Conservation (phyloP, 35 echinoderm and acorn worm species). For the Ptychodera flava region DNA sequence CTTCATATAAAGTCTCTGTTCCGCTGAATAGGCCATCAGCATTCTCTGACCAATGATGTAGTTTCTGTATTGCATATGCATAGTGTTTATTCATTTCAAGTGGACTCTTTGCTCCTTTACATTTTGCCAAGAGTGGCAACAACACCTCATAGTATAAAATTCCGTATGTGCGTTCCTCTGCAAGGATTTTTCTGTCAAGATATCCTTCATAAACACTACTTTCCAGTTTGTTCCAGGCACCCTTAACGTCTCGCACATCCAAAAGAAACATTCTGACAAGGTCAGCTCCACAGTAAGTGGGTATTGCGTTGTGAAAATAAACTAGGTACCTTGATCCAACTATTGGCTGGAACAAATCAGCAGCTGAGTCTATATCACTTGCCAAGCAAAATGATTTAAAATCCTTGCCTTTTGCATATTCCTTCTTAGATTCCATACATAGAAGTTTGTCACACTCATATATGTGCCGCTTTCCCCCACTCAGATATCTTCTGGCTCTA, state of each 20-base stretch:
- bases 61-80: not conserved
- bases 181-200: not conserved
- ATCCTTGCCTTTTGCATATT: not conserved
- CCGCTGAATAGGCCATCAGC: not conserved
- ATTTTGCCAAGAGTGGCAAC: not conserved
- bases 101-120: not conserved
- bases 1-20: not conserved
- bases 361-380: not conserved
- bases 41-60: not conserved
- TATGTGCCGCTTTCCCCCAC: not conserved
- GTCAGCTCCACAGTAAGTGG: not conserved
- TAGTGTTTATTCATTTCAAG: not conserved
- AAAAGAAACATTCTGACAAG: not conserved
- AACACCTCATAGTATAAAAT: not conserved
- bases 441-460: not conserved
- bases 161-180: not conserved
- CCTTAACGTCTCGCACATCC: not conserved
- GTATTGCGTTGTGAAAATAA: not conserved
- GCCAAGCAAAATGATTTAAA: not conserved
- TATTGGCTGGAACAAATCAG: not conserved
- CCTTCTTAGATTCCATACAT: not conserved
- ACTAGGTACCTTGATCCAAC: not conserved
- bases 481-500: not conserved
- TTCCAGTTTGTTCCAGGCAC: not conserved
- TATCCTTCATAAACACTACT: not conserved